phyloP scores from a whole-genome alignment of 1,140 invertebrate species.

The Drosophila nigromelanica region DNA sequence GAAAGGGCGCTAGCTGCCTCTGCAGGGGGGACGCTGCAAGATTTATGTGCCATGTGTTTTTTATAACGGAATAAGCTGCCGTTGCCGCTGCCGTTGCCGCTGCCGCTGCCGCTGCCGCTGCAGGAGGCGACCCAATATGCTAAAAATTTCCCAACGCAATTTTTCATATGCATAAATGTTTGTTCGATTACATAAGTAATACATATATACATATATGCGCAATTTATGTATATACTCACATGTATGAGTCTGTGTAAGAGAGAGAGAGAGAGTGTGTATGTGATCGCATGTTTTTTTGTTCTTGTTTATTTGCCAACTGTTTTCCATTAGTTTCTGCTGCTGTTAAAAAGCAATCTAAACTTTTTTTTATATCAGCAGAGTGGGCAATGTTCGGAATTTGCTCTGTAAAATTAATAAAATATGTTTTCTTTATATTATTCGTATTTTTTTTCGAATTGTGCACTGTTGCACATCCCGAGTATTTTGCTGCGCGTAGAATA shows the following conservation, averaged over 20 bases:
- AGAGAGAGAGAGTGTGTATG: not conserved
- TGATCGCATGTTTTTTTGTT: conserved; percentile 11
- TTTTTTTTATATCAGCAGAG: conserved; percentile 30
- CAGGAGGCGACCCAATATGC: conserved; percentile 40
- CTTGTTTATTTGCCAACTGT: conserved; percentile 16
- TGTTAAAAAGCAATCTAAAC: conserved; percentile 61
- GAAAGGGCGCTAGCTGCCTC: not conserved
- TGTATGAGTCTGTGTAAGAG: not conserved
- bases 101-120: conserved; percentile 18
- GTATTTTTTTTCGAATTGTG: too few relatives aligned
- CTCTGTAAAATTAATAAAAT: too few relatives aligned
- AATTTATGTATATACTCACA: conserved; percentile 12
- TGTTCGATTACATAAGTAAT: conserved; percentile 21
- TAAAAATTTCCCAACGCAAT: conserved; percentile 46
- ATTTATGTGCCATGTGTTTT: conserved; percentile 73
- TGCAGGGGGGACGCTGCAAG: conserved; percentile 40
- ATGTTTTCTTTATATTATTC: too few relatives aligned
- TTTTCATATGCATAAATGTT: conserved; percentile 48
- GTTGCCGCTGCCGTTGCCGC: conserved; percentile 14
- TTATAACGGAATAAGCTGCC: conserved; percentile 40
- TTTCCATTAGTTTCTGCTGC: conserved; percentile 12
- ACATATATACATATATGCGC: conserved; percentile 8
- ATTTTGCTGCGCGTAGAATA: too few relatives aligned
- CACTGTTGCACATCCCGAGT: too few relatives aligned
- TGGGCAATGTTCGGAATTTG: too few relatives aligned